Evolutionary conservation across 1,140 invertebrate genomes (phyloP).

Genomic region (Drosophila dunni): DNA sequence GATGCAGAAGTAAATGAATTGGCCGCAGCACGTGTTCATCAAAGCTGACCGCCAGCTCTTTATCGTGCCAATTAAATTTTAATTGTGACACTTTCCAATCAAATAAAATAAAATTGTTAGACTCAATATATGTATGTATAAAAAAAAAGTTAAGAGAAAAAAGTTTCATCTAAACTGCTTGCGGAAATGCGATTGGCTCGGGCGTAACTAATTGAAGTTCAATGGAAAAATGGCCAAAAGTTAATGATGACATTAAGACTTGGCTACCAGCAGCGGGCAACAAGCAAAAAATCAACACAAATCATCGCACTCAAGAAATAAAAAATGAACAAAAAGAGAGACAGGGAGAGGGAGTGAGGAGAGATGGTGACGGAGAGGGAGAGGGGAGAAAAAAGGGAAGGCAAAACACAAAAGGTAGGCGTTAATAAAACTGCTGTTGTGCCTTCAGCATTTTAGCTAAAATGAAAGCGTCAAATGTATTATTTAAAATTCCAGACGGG

Average conservation of each 20-base stretch:
- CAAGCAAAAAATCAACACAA: slow-evolving; percentile 24
- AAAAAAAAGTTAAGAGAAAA: slow-evolving; percentile 15
- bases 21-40: slow-evolving; percentile 26
- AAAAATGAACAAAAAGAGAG: slow-evolving; percentile 15
- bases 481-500: slow-evolving; percentile 68
- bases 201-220: slow-evolving; percentile 70
- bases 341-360: slow-evolving; percentile 1
- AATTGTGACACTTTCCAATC: slow-evolving; percentile 73
- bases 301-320: slow-evolving; percentile 19
- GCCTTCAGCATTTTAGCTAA: slow-evolving; percentile 56
- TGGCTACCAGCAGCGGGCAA: slow-evolving; percentile 13
- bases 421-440: slow-evolving; percentile 49
- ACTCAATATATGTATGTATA: not conserved
- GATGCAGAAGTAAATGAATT: slow-evolving; percentile 17
- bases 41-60: slow-evolving; percentile 17
- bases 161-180: slow-evolving; percentile 37
- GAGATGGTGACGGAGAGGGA: not conserved
- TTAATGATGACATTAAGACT: slow-evolving; percentile 68
- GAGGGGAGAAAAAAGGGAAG: slow-evolving; percentile 9
- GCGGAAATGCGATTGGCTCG: slow-evolving; percentile 39
- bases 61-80: slow-evolving; percentile 65
- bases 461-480: slow-evolving; percentile 71
- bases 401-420: slow-evolving; percentile 44
- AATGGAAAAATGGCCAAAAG: slow-evolving; percentile 59
- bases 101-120: slow-evolving; percentile 37